Evolutionary conservation across 2,797 vertebrate species (phyloP).

Genomic region (Botia almorhae): DNA sequence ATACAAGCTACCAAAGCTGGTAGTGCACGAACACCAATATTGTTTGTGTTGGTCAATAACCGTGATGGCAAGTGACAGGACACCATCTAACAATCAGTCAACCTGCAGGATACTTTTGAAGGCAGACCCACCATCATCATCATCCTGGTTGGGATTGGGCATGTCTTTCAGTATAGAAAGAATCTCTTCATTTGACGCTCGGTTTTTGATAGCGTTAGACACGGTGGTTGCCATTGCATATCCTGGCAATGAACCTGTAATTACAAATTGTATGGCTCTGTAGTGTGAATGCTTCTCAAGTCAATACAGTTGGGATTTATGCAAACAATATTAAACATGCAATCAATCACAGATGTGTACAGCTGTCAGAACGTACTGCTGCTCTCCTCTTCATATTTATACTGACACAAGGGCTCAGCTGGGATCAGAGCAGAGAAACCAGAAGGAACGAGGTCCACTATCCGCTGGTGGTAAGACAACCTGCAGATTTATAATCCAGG

Average conservation of each 20-base stretch:
- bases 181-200: slow-evolving; percentile 93
- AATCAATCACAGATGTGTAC: neutral
- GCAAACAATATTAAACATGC: no score
- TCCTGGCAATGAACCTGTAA: slow-evolving; percentile 88
- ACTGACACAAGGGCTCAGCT: slow-evolving; percentile 86
- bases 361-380: slow-evolving; percentile 80
- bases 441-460: slow-evolving; percentile 93
- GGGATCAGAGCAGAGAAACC: slow-evolving; percentile 92
- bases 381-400: slow-evolving; percentile 90
- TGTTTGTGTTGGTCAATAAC: no score
- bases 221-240: slow-evolving; percentile 85
- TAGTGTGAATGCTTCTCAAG: no score
- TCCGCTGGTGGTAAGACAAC: slow-evolving; percentile 95
- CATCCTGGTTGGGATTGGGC: slow-evolving; percentile 96
- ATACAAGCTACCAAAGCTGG: no score
- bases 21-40: no score
- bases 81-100: neutral
- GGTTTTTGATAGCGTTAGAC: slow-evolving; percentile 92
- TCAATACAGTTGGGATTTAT: no score
- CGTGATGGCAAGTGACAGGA: no score
- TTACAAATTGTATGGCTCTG: slow-evolving; percentile 2
- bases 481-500: slow-evolving; percentile 67
- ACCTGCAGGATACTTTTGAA: neutral
- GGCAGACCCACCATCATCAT: slow-evolving; percentile 86
- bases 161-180: slow-evolving; percentile 91